Evolutionary conservation across 2,113 vertebrate genomes (phyloP).

Genomic region (Himantopus leucocephalus): DNA sequence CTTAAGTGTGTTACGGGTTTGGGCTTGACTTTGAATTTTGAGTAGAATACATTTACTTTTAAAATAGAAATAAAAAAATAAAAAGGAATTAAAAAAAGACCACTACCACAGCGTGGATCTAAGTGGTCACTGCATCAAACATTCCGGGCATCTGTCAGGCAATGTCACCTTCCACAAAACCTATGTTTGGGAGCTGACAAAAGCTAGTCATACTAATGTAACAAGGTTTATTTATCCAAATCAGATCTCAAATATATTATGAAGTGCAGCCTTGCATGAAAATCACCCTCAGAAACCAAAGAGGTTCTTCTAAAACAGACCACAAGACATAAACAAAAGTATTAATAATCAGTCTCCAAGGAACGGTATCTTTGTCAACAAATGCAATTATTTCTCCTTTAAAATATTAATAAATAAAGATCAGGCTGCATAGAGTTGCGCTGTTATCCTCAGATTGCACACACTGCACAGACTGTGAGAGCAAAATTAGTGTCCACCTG

Average conservation of each 20-base stretch:
- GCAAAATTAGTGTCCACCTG: not conserved
- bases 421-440: not conserved
- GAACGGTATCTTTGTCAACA: not conserved
- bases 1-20: not conserved
- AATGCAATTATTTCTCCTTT: not conserved
- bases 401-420: not conserved
- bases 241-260: not conserved
- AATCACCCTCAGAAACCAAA: constrained; percentile 3
- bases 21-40: not conserved
- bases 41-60: not conserved
- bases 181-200: not conserved
- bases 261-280: not conserved
- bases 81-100: not conserved
- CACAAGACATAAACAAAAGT: not conserved
- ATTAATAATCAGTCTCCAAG: not conserved
- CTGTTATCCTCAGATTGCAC: not conserved
- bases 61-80: not conserved
- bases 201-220: not conserved
- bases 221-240: not conserved
- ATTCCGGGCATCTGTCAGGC: not conserved
- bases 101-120: not conserved
- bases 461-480: not conserved
- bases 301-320: not conserved
- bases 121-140: not conserved
- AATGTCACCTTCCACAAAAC: not conserved